phyloP scores from a whole-genome alignment of 2,113 vertebrate species.

The Phalacrocorax carbo region DNA sequence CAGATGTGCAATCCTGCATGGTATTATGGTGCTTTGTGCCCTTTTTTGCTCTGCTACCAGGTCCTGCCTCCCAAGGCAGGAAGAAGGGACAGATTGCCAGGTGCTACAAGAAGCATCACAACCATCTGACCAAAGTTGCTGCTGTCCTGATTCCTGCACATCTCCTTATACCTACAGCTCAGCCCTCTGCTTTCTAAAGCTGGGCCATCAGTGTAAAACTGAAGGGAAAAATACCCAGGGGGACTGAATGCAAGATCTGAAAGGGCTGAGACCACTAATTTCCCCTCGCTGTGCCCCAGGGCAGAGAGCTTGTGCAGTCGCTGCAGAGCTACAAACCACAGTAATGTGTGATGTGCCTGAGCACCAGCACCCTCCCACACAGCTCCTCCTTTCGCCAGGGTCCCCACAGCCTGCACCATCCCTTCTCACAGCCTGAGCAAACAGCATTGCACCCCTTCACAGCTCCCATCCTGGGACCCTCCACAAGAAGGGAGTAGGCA shows the following conservation, averaged over 20 bases:
- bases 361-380: fast-evolving
- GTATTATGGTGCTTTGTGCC: neutral
- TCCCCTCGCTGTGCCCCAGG: neutral
- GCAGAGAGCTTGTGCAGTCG: neutral
- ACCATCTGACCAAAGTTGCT: neutral
- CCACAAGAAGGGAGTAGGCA: fast-evolving
- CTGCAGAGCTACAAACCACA: neutral
- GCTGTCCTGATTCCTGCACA: neutral
- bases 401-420: neutral
- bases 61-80: neutral
- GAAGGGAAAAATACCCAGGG: neutral
- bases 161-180: neutral
- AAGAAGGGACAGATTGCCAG: neutral
- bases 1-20: neutral
- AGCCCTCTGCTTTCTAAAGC: neutral
- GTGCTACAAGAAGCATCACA: neutral
- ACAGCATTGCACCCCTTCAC: fast-evolving
- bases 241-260: neutral
- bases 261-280: neutral
- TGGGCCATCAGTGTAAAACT: neutral
- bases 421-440: neutral
- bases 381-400: fast-evolving
- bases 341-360: fast-evolving
- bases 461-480: neutral
- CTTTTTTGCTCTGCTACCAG: neutral